phyloP scores from a whole-genome alignment of 2,888 invertebrate species.

The Leptinotarsa haldemani region DNA sequence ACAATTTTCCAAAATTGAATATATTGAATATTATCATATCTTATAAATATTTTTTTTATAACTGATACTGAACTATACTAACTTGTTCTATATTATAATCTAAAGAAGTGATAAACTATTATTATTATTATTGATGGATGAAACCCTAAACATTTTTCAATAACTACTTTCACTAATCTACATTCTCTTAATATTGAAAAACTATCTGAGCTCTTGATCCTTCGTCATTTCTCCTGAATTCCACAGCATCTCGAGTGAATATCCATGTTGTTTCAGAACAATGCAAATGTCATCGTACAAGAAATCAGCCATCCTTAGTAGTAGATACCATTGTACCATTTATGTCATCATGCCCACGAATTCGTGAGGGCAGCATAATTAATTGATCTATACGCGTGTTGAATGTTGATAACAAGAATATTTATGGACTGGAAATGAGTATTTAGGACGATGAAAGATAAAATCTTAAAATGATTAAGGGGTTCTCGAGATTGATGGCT shows the following conservation, averaged over 20 bases:
- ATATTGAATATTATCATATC: too few species aligned
- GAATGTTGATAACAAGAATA: conserved; percentile 2
- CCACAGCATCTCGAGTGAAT: not conserved
- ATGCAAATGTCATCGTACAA: conserved; percentile 5
- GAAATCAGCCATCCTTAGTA: not conserved
- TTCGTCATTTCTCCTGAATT: not conserved
- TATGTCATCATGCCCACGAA: conserved; percentile 15
- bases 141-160: too few species aligned
- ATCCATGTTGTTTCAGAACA: not conserved
- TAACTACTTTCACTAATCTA: too few species aligned
- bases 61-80: too few species aligned
- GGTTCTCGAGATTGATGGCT: not conserved
- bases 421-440: not conserved
- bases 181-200: too few species aligned
- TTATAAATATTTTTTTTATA: too few species aligned
- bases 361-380: conserved; percentile 5
- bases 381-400: conserved; percentile 5
- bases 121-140: too few species aligned
- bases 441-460: conserved; percentile 1
- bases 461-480: not conserved
- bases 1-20: too few species aligned
- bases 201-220: not conserved
- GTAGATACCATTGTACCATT: conserved; percentile 6
- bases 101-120: too few species aligned
- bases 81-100: too few species aligned